phyloP scores from a whole-genome alignment of 2,888 invertebrate species.

The Plebejus argus region DNA sequence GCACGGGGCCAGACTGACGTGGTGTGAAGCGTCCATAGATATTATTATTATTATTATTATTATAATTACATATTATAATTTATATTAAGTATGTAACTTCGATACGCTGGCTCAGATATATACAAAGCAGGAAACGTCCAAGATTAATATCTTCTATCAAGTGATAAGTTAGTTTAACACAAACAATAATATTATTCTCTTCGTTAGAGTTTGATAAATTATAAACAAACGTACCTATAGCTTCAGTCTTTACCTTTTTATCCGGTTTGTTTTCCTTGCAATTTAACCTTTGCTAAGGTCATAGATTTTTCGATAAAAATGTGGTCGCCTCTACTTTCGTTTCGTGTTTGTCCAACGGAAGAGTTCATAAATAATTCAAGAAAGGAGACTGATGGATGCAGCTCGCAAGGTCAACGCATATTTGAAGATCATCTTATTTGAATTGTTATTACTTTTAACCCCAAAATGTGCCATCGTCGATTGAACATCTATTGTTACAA shows the following conservation, averaged over 20 bases:
- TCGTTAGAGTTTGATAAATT: neutral
- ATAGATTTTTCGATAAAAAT: constrained; percentile 8
- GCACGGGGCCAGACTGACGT: too few species aligned
- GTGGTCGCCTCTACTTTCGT: constrained; percentile 13
- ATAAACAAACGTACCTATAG: neutral
- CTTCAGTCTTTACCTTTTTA: neutral
- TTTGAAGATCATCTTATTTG: constrained; percentile 4
- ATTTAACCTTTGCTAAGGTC: constrained; percentile 10
- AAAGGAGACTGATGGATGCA: constrained; percentile 15
- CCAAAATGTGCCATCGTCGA: neutral
- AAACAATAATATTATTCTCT: constrained; percentile 4
- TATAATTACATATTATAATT: too few species aligned
- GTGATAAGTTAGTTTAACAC: neutral
- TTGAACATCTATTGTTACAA: neutral
- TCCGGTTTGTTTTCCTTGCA: constrained; percentile 21
- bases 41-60: too few species aligned
- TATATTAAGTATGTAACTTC: neutral
- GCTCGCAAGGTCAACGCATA: constrained; percentile 4
- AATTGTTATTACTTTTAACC: neutral
- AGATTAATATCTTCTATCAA: neutral
- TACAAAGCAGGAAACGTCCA: neutral
- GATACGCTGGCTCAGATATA: neutral
- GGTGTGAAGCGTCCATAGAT: too few species aligned
- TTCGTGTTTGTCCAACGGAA: constrained; percentile 9
- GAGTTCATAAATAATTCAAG: constrained; percentile 14